A percentile compares a stretch with the other conserved stretches of the same genome.
These are phyloP conservation scores for Hyles euphorbiae DNA, from an alignment of 1,140 invertebrate genomes.

Conservation along the genomic window DNA sequence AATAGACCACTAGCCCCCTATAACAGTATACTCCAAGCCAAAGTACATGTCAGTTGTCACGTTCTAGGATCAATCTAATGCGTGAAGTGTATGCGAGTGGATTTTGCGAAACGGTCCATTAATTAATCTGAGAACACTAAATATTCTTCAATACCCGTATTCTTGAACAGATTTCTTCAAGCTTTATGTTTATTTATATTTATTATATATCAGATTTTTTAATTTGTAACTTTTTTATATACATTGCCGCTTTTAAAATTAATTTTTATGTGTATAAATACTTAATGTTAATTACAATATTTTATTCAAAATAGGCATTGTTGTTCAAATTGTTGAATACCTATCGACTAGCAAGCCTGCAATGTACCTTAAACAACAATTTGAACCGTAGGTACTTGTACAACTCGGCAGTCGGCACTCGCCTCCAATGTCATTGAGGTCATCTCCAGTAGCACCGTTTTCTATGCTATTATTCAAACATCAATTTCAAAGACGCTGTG, in stretches of 20 bases:
- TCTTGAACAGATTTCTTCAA: no score
- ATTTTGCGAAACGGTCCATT: constrained; percentile 8
- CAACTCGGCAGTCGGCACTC: neutral
- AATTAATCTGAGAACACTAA: no score
- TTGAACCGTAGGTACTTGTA: neutral
- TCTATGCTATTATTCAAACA: neutral
- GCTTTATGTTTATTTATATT: no score
- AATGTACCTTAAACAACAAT: neutral
- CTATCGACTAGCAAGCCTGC: neutral
- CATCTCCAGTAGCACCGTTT: constrained; percentile 27
- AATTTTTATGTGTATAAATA: no score
- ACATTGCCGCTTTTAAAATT: no score
- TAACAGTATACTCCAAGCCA: constrained; percentile 11
- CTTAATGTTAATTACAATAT: no score
- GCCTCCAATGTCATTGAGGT: constrained; percentile 53
- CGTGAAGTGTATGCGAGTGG: constrained; percentile 25
- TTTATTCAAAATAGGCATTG: no score
- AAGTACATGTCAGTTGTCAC: constrained; percentile 9
- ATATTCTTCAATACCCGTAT: no score
- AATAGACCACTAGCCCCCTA: no score
- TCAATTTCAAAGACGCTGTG: neutral
- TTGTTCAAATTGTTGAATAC: no score
- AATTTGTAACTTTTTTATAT: no score
- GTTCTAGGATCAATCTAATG: constrained; percentile 14
- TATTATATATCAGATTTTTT: no score